These are phyloP conservation scores for Grus americana DNA, from an alignment of 2,113 vertebrate genomes.

Conservation along the genomic window DNA sequence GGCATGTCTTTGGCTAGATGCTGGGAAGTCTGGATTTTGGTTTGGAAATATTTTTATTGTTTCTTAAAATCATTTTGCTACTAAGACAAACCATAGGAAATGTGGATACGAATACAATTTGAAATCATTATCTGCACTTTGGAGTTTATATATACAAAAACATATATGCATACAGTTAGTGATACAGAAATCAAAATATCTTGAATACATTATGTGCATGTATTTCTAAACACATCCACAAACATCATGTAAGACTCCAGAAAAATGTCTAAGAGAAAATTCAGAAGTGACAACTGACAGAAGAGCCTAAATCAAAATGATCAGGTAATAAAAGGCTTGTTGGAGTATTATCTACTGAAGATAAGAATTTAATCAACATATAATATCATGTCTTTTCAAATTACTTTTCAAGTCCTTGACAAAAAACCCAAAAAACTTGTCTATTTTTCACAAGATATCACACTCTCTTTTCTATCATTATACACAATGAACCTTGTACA, in stretches of 20 bases:
- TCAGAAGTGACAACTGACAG: not conserved
- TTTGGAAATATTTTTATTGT: not conserved
- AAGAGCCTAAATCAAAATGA: constrained; percentile 2
- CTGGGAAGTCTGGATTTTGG: not conserved
- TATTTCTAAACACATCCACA: not conserved
- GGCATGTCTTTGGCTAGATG: not conserved
- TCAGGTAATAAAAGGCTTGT: not conserved
- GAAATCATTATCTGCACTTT: not conserved
- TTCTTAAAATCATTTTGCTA: not conserved
- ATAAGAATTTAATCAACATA: constrained; percentile 3
- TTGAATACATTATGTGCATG: fast-evolving
- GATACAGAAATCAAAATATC: not conserved
- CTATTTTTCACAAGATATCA: not conserved
- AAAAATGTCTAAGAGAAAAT: not conserved
- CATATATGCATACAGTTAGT: not conserved
- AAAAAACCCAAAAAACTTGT: not conserved
- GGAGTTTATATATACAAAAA: not conserved
- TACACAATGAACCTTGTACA: not conserved
- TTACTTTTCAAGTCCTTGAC: not conserved
- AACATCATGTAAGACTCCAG: not conserved
- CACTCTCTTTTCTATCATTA: not conserved
- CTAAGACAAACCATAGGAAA: not conserved
- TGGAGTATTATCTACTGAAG: not conserved
- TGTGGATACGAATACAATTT: not conserved
- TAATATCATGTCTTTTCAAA: not conserved